Conservation (phyloP, 92 coral and sea anemone species). For the Galaxea fascicularis region DNA sequence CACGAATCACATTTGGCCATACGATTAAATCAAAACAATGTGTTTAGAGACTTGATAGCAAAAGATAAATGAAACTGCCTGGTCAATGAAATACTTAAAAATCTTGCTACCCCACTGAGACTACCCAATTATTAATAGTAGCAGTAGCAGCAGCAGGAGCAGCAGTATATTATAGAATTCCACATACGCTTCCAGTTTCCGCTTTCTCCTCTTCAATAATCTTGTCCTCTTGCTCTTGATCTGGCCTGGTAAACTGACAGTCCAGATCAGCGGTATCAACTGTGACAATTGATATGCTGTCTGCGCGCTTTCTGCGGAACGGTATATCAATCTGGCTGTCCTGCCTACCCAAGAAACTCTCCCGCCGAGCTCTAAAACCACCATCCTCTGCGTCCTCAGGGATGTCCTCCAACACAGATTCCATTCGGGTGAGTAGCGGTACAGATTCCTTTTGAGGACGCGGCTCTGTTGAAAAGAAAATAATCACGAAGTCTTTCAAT, state of each 20-base stretch:
- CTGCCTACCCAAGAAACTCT: not conserved
- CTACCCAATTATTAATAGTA: too few species aligned
- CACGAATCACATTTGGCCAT: too few species aligned
- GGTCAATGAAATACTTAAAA: too few species aligned
- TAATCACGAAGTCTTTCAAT: not conserved
- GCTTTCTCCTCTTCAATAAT: conserved; percentile 89
- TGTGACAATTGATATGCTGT: conserved; percentile 72
- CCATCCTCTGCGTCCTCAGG: conserved; percentile 41
- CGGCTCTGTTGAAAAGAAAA: not conserved
- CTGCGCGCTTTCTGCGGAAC: conserved; percentile 60
- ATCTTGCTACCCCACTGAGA: too few species aligned
- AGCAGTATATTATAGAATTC: too few species aligned
- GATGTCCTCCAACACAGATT: conserved; percentile 28
- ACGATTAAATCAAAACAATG: too few species aligned
- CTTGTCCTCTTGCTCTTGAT: conserved; percentile 72
- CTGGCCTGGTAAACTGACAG: conserved; percentile 75
- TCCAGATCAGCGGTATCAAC: conserved; percentile 85
- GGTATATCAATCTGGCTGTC: conserved; percentile 10
- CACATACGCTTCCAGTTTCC: conserved; percentile 89
- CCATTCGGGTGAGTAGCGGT: not conserved
- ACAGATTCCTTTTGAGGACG: too few species aligned
- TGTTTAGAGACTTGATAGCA: too few species aligned
- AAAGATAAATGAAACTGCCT: too few species aligned
- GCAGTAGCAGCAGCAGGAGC: too few species aligned
- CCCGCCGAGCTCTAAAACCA: not conserved